A percentile compares a stretch with the other conserved stretches of the same genome.
Evolutionary conservation across 37 sponge, comb jelly and placozoan species (phyloP).

Genomic region (Aphrocallistes beatrix): DNA sequence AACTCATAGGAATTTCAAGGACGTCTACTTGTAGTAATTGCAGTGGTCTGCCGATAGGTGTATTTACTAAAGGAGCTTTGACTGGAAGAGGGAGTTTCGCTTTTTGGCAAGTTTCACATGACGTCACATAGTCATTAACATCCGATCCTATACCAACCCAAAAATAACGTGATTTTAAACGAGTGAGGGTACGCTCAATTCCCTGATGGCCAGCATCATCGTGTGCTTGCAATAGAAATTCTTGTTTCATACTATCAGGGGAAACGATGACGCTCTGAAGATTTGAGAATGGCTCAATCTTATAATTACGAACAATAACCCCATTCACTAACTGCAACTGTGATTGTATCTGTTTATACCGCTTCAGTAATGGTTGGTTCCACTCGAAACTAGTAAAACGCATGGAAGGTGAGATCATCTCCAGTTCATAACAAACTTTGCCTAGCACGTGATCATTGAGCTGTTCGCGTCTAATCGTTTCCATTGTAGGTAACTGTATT

Average conservation of each 20-base stretch:
- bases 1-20: too few species aligned
- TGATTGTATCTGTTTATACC: conserved; percentile 35
- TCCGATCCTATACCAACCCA: not conserved
- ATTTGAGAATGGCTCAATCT: not conserved
- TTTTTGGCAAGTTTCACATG: not conserved
- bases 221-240: not conserved
- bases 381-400: conserved; percentile 7
- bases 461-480: not conserved
- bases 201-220: conserved; percentile 25
- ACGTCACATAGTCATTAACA: not conserved
- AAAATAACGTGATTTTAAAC: not conserved
- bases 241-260: not conserved
- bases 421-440: not conserved
- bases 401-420: not conserved
- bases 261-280: not conserved
- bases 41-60: conserved; percentile 23
- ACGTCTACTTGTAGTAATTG: conserved; percentile 39
- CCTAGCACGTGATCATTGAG: not conserved
- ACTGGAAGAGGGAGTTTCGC: not conserved
- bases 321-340: conserved; percentile 30
- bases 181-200: not conserved
- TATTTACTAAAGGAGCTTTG: conserved; percentile 12
- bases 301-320: conserved; percentile 28
- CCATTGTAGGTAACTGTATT: not conserved
- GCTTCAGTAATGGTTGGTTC: conserved; percentile 22